Conservation (phyloP, 2,113 vertebrate genomes). For the Onychorhynchus coronatus region DNA sequence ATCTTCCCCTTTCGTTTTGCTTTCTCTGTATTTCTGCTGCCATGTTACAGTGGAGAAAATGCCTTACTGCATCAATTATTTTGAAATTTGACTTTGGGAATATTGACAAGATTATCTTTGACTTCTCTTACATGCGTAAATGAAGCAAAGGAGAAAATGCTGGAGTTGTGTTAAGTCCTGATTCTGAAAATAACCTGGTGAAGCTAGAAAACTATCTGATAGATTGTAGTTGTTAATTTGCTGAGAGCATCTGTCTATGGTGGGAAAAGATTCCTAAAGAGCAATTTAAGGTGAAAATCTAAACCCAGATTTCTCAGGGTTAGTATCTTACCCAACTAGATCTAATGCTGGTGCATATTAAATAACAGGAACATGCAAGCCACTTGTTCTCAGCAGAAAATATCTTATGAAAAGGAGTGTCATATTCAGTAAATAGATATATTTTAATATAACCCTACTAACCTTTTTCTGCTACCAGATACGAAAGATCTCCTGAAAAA, state of each 20-base stretch:
- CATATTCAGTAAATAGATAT: background rate
- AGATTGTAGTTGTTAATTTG: background rate
- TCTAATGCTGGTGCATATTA: background rate
- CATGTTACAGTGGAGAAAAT: background rate
- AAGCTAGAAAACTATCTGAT: background rate
- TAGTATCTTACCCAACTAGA: background rate
- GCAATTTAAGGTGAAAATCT: background rate
- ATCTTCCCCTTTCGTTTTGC: background rate
- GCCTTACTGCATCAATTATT: background rate
- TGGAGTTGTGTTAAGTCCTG: background rate
- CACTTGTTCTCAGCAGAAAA: background rate
- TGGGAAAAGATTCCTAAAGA: background rate
- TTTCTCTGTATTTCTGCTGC: background rate
- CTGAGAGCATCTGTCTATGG: background rate
- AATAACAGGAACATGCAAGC: background rate
- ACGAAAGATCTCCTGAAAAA: background rate
- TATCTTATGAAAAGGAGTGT: background rate
- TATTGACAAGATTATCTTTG: background rate
- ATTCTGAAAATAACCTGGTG: background rate
- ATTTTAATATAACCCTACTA: background rate
- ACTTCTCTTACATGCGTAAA: background rate
- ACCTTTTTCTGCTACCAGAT: background rate
- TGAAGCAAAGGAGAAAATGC: background rate
- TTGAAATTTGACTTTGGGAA: background rate
- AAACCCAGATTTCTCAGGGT: background rate